These are phyloP conservation scores for Baronia brevicornis DNA, from an alignment of 2,888 invertebrate genomes.

Conservation along the genomic window DNA sequence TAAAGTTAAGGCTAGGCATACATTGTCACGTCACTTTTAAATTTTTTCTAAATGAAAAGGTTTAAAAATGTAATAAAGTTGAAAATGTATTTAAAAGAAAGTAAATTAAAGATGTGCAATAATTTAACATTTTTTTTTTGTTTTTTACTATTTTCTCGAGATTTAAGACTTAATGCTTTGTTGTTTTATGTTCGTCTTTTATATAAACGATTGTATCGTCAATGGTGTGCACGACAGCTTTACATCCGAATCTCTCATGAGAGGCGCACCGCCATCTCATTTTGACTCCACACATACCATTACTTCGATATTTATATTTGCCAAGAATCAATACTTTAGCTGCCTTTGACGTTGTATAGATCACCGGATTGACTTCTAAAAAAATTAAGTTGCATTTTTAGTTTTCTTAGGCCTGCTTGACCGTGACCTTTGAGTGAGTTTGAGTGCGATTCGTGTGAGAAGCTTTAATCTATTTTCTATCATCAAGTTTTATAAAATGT, in stretches of 20 bases:
- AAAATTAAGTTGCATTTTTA: too few relatives aligned
- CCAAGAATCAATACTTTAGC: constrained; percentile 27
- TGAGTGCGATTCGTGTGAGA: too few relatives aligned
- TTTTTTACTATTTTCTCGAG: constrained; percentile 1
- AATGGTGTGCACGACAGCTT: constrained; percentile 38
- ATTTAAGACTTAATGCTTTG: constrained; percentile 4
- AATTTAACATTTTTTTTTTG: constrained; percentile 1
- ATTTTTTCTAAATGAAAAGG: too few relatives aligned
- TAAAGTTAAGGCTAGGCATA: too few relatives aligned
- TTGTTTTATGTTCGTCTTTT: constrained; percentile 27
- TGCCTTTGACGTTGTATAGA: constrained; percentile 28
- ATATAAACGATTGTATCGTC: constrained; percentile 30
- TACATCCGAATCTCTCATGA: constrained; percentile 33
- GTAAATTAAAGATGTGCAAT: too few relatives aligned
- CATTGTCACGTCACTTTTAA: too few relatives aligned
- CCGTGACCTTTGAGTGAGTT: not conserved
- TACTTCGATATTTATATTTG: constrained; percentile 33
- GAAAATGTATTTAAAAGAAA: not conserved
- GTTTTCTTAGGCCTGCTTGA: not conserved
- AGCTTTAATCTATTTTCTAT: too few relatives aligned
- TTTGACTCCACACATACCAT: constrained; percentile 26
- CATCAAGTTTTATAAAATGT: too few relatives aligned
- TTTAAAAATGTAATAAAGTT: constrained; percentile 2
- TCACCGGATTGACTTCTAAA: constrained; percentile 19
- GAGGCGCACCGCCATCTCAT: constrained; percentile 39